These are phyloP conservation scores for Encarsia formosa DNA, from an alignment of 2,888 invertebrate species.

Conservation along the genomic window DNA sequence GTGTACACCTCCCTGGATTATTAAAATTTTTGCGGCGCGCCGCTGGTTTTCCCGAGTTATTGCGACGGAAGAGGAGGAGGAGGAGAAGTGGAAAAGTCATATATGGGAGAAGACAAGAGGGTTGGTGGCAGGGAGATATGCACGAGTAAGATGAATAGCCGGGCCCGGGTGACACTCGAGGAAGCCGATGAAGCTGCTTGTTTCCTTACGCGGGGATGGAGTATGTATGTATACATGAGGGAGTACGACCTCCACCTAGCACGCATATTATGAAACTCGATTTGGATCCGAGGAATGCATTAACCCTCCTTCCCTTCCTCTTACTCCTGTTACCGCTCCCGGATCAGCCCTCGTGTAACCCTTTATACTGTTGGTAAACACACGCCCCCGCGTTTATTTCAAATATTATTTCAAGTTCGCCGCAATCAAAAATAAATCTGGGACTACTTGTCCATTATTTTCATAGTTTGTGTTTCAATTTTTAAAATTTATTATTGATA, in stretches of 20 bases:
- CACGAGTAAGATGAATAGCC: background rate
- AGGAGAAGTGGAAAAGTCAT: constrained; percentile 7
- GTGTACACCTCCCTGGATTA: constrained; percentile 11
- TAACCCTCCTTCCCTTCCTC: background rate
- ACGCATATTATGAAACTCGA: constrained; percentile 34
- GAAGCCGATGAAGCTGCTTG: constrained; percentile 10
- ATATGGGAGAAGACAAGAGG: background rate
- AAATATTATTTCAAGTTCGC: too few relatives aligned
- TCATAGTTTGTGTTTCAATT: too few relatives aligned
- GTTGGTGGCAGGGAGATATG: background rate
- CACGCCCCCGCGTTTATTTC: too few relatives aligned
- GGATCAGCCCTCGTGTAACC: too few relatives aligned
- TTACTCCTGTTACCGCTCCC: too few relatives aligned
- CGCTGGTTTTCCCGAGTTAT: background rate
- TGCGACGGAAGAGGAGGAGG: too few relatives aligned
- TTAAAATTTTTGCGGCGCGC: constrained; percentile 12
- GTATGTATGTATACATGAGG: constrained; percentile 41
- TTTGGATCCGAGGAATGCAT: constrained; percentile 25
- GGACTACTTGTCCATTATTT: too few relatives aligned
- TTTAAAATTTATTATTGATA: too few relatives aligned
- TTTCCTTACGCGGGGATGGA: constrained; percentile 40
- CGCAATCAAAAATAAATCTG: too few relatives aligned
- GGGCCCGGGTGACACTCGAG: background rate
- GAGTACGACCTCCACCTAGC: constrained; percentile 27
- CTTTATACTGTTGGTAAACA: too few relatives aligned